Evolutionary conservation across 2,113 vertebrate species (phyloP).

Genomic region (Butorides virescens): DNA sequence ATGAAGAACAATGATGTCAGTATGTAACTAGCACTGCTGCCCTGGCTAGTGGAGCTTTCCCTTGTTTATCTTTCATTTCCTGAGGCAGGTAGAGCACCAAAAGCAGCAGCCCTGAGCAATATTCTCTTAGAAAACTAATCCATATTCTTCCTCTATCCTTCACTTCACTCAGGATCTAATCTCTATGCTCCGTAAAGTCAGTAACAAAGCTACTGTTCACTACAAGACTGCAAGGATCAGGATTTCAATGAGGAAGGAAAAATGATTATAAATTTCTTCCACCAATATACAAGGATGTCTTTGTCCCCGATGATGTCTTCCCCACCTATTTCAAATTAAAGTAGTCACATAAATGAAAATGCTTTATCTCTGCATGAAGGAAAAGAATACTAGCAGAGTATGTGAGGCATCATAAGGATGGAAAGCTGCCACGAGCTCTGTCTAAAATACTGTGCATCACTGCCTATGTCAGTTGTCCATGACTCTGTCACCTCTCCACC

Average conservation of each 20-base stretch:
- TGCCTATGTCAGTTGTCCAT: not conserved
- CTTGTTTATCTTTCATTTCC: not conserved
- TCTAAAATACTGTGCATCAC: not conserved
- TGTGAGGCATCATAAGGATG: not conserved
- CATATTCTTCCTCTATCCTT: not conserved
- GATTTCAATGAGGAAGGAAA: not conserved
- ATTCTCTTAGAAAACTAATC: not conserved
- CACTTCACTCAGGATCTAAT: not conserved
- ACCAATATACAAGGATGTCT: not conserved
- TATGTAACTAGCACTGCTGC: not conserved
- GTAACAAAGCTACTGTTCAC: not conserved
- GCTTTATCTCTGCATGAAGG: not conserved
- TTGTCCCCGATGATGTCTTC: not conserved
- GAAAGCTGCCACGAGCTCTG: not conserved
- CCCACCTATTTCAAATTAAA: not conserved
- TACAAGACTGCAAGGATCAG: not conserved
- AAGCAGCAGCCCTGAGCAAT: not conserved
- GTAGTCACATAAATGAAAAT: not conserved
- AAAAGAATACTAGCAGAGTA: not conserved
- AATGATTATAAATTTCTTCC: not conserved
- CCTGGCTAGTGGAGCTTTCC: not conserved
- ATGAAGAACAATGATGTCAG: not conserved
- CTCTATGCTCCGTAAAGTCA: not conserved
- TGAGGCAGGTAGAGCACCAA: not conserved
- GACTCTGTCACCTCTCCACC: not conserved